These are phyloP conservation scores for Cuniculus paca DNA, from an alignment of 2,797 vertebrate genomes.

Conservation along the genomic window DNA sequence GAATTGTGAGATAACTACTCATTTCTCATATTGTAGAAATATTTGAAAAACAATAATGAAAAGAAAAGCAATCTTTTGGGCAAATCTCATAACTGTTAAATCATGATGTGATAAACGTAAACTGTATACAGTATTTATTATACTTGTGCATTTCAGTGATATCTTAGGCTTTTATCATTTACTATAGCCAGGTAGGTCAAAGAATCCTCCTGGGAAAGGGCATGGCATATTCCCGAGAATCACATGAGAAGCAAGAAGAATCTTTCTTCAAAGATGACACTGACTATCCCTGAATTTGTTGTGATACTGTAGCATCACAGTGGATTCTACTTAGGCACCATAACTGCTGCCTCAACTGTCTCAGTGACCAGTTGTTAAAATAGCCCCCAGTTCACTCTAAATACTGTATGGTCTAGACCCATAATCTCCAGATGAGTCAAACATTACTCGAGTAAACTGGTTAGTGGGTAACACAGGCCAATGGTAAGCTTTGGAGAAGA, in stretches of 20 bases:
- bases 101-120: not conserved
- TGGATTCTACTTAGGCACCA: conserved; percentile 75
- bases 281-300: conserved; percentile 67
- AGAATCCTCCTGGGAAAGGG: not conserved
- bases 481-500: conserved; percentile 67
- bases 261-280: conserved; percentile 78
- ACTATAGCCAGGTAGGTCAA: fast-evolving
- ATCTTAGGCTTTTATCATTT: not conserved
- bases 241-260: not conserved
- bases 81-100: not conserved
- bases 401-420: conserved; percentile 80
- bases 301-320: conserved; percentile 70
- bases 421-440: conserved; percentile 80
- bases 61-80: not conserved
- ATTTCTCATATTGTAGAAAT: not conserved
- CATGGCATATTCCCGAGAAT: not conserved
- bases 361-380: conserved; percentile 75
- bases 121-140: too few relatives aligned
- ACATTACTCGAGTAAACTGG: conserved; percentile 81
- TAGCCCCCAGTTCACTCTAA: conserved; percentile 79
- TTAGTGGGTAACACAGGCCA: conserved; percentile 81
- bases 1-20: not conserved
- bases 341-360: conserved; percentile 75
- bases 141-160: not conserved
- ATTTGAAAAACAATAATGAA: not conserved